phyloP scores from a whole-genome alignment of 2,888 invertebrate genomes.

The Apamea monoglypha region DNA sequence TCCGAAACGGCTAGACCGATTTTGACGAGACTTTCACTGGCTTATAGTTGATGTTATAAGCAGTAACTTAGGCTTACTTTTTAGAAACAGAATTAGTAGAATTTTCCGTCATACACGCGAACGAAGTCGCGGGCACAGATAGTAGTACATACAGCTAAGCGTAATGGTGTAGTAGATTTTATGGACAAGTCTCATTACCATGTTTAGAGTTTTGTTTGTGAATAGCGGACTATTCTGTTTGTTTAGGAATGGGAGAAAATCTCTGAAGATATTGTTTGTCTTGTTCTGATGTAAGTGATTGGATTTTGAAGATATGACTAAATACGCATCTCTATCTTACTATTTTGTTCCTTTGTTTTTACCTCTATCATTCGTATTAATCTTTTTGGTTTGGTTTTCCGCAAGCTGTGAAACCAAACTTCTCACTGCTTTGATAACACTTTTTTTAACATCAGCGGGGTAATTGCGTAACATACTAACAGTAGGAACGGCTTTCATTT shows the following conservation, averaged over 20 bases:
- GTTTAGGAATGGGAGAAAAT: conserved; percentile 13
- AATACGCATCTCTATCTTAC: background rate
- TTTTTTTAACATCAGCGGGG: too few species aligned
- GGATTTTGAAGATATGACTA: conserved; percentile 3
- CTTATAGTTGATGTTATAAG: background rate
- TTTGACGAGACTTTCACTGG: background rate
- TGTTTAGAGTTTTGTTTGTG: conserved; percentile 53
- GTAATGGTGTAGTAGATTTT: conserved; percentile 35
- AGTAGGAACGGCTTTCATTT: background rate
- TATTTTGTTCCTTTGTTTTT: background rate
- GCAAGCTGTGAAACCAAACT: background rate
- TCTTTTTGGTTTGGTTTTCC: background rate
- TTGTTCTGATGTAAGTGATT: conserved; percentile 13
- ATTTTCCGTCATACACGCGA: background rate
- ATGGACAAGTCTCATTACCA: conserved; percentile 49
- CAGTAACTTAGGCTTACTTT: background rate
- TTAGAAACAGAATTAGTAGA: background rate
- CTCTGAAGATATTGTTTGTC: conserved; percentile 11
- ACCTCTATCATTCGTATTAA: too few species aligned
- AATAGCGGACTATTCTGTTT: conserved; percentile 19
- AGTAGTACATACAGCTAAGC: background rate
- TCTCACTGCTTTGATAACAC: background rate
- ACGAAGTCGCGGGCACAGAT: background rate
- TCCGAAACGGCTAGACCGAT: background rate
- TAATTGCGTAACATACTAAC: too few species aligned